Evolutionary conservation across 1,140 invertebrate genomes (phyloP).

Genomic region (Scylla paramamosain): DNA sequence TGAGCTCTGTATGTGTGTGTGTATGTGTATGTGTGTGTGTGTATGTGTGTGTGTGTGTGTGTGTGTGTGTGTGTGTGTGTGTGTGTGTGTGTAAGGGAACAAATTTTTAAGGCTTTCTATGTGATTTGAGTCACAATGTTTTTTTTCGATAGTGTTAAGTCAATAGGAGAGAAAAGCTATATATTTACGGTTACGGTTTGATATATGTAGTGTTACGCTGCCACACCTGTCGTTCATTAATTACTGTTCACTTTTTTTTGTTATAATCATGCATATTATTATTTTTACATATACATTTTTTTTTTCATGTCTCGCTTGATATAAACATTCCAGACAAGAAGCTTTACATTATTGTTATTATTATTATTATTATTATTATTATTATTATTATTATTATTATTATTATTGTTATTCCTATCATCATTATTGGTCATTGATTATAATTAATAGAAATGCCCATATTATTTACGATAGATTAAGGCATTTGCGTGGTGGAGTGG

Average conservation of each 20-base stretch:
- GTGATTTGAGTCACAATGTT: neutral
- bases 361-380: conserved; percentile 33
- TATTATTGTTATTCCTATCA: conserved; percentile 22
- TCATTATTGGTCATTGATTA: neutral
- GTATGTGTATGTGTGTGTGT: conserved; percentile 14
- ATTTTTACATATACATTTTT: neutral
- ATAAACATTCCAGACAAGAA: neutral
- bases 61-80: conserved; percentile 50
- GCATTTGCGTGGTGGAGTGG: neutral
- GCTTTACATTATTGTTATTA: neutral
- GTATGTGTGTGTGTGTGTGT: conserved; percentile 49
- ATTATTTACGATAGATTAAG: neutral
- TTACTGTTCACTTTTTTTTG: neutral
- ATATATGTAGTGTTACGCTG: neutral
- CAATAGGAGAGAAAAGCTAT: neutral
- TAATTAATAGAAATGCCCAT: neutral
- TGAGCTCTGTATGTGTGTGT: conserved; percentile 37
- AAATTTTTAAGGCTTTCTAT: neutral
- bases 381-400: conserved; percentile 37
- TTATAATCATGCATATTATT: neutral
- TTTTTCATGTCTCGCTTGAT: neutral
- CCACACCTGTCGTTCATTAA: neutral
- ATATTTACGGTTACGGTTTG: neutral
- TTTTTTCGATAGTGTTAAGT: neutral
- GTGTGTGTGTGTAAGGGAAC: conserved; percentile 28